phyloP scores from a whole-genome alignment of 2,888 invertebrate genomes.

The Conus canariensis region DNA sequence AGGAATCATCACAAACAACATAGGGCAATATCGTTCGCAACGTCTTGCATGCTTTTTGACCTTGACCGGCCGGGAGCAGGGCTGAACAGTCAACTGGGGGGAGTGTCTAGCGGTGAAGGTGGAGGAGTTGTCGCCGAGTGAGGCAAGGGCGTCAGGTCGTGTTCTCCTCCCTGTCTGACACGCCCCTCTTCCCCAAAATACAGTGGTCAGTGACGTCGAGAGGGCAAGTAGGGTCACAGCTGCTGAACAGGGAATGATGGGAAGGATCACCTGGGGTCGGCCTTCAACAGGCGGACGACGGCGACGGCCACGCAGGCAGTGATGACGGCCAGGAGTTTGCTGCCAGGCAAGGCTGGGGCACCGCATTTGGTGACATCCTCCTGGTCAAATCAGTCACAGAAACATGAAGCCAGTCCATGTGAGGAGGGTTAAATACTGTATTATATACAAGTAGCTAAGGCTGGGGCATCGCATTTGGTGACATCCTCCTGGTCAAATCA shows the following conservation, averaged over 20 bases:
- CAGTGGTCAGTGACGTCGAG: not conserved
- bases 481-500: constrained; percentile 58
- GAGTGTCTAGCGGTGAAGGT: not conserved
- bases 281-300: constrained; percentile 8
- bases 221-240: not conserved
- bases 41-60: constrained; percentile 18
- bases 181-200: not conserved
- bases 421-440: no score
- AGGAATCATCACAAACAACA: not conserved
- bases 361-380: constrained; percentile 61
- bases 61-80: not conserved
- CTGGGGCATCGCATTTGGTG: constrained; percentile 53
- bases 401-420: not conserved
- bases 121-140: not conserved
- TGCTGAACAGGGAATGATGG: constrained; percentile 2
- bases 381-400: constrained; percentile 47
- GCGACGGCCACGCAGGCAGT: not conserved
- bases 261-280: constrained; percentile 36
- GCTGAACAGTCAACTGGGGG: not conserved
- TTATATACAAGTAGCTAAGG: not conserved
- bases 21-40: constrained; percentile 27
- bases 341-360: not conserved
- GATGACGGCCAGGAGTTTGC: not conserved
- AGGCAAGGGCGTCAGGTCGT: not conserved
- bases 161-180: not conserved